These are phyloP conservation scores for Onychostoma macrolepis DNA, from an alignment of 2,113 vertebrate genomes.

Conservation along the genomic window DNA sequence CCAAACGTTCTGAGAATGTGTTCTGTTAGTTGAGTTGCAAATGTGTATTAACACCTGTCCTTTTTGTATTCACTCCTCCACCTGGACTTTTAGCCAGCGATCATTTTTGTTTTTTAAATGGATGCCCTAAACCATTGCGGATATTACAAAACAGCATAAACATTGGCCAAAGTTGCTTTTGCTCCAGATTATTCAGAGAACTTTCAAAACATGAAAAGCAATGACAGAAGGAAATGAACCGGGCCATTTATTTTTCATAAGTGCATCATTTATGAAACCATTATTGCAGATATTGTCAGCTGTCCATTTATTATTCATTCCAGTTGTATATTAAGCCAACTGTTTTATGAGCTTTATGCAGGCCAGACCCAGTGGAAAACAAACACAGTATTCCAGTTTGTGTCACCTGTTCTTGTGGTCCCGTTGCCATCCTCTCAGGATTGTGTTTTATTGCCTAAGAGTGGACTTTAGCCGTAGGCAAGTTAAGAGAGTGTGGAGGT, in stretches of 20 bases:
- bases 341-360: constrained; percentile 64
- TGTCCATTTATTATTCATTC: constrained; percentile 72
- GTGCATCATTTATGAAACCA: constrained; percentile 60
- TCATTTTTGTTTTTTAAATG: neutral
- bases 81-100: neutral
- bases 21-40: neutral
- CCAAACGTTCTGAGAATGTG: neutral
- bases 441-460: constrained; percentile 62
- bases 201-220: constrained; percentile 5
- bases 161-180: neutral
- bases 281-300: constrained; percentile 69
- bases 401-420: constrained; percentile 42
- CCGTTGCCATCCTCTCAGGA: constrained; percentile 30
- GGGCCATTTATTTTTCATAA: constrained; percentile 72
- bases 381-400: constrained; percentile 66
- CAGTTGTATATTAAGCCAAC: constrained; percentile 63
- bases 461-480: constrained; percentile 56
- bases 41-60: neutral
- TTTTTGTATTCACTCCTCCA: neutral
- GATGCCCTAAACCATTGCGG: neutral
- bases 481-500: constrained; percentile 55
- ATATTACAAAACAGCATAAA: constrained; percentile 14
- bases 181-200: neutral
- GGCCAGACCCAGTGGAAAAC: constrained; percentile 56
- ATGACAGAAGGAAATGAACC: constrained; percentile 26